phyloP scores from a whole-genome alignment of 2,113 vertebrate species.

The Microtus richardsoni region DNA sequence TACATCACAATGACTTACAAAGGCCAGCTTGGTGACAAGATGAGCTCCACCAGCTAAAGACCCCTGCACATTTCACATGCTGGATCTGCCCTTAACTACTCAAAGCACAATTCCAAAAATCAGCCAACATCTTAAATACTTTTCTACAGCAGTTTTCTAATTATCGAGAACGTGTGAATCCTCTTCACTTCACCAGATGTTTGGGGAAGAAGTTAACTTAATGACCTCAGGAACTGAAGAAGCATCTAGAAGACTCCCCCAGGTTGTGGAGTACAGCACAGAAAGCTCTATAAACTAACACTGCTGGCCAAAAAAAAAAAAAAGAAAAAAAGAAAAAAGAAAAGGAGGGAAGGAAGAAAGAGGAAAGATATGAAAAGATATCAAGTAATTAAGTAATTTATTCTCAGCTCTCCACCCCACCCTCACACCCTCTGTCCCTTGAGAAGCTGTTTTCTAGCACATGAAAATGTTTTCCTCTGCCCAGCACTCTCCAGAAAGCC shows the following conservation, averaged over 20 bases:
- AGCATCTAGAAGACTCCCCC: conserved; percentile 28
- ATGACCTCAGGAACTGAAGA: conserved; percentile 51
- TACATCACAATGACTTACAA: conserved; percentile 52
- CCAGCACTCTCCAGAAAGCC: conserved; percentile 59
- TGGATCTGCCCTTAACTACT: conserved; percentile 38
- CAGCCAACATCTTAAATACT: conserved; percentile 43
- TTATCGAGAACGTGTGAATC: conserved; percentile 20
- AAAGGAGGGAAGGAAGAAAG: background rate
- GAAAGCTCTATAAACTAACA: background rate
- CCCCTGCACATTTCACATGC: background rate
- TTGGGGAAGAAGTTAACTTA: background rate
- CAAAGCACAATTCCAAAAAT: conserved; percentile 59
- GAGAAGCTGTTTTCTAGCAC: conserved; percentile 47
- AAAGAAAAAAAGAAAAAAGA: background rate
- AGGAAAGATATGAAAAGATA: conserved; percentile 3
- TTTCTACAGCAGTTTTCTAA: conserved; percentile 34
- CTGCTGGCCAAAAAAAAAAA: background rate
- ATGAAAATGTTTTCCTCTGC: conserved; percentile 53
- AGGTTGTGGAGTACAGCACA: background rate
- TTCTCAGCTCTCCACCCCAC: background rate
- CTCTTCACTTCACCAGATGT: conserved; percentile 30
- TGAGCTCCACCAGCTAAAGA: conserved; percentile 41
- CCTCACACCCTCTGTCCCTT: conserved; percentile 11
- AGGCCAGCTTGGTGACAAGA: background rate
- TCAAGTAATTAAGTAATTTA: conserved; percentile 57